Conservation (phyloP, 2,113 vertebrate species). For the Hydrolagus affinis region DNA sequence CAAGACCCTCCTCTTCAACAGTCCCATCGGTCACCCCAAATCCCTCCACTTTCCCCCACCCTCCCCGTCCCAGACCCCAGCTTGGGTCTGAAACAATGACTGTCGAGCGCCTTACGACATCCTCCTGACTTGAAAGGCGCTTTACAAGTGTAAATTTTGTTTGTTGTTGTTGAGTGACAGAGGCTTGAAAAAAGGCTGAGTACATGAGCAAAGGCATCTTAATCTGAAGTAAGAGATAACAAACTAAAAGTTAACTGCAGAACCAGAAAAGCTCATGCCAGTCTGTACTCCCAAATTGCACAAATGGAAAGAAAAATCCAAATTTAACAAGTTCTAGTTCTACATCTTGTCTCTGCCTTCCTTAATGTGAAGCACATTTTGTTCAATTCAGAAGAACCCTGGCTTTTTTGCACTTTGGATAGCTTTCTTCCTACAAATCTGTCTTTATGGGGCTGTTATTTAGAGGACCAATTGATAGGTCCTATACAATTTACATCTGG, state of each 20-base stretch:
- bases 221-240: neutral
- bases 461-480: neutral
- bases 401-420: neutral
- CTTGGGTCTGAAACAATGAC: no score
- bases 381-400: neutral
- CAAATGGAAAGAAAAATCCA: neutral
- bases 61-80: no score
- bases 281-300: no score
- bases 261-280: no score
- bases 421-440: conserved; percentile 15
- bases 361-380: neutral
- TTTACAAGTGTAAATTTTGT: no score
- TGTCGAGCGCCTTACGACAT: no score
- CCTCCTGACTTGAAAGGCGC: no score
- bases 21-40: no score
- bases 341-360: neutral
- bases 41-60: no score
- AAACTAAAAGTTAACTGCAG: neutral
- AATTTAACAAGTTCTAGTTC: neutral
- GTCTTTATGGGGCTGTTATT: neutral
- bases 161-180: neutral
- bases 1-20: no score
- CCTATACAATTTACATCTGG: conserved; percentile 10
- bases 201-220: neutral
- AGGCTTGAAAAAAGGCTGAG: neutral